Conservation (phyloP, 2,797 vertebrate genomes). For the Chrysolophus pictus region DNA sequence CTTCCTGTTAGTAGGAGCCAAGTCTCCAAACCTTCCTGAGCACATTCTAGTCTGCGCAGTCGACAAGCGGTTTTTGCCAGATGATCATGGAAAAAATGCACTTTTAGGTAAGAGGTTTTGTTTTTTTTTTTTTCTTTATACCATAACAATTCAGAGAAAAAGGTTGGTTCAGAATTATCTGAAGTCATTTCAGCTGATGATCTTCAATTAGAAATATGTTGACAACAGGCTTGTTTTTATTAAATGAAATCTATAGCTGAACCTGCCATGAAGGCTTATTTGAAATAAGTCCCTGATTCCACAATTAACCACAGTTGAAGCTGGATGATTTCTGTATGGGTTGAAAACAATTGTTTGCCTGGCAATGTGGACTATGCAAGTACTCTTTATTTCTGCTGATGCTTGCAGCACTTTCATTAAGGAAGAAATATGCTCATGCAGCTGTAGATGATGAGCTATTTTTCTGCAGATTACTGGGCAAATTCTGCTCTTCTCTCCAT, state of each 20-base stretch:
- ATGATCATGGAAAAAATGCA: conserved; percentile 99
- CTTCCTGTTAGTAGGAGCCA: conserved; percentile 95
- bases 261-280: conserved; percentile 11
- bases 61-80: conserved; percentile 96
- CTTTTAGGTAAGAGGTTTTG: conserved; percentile 93
- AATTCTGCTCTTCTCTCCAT: not conserved
- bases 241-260: not conserved
- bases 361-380: not conserved
- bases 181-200: not conserved
- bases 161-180: conserved; percentile 28
- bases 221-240: conserved; percentile 9
- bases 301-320: not conserved
- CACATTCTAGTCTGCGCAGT: conserved; percentile 96
- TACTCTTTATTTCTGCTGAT: not conserved
- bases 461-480: not conserved
- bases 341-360: not conserved
- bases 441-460: not conserved
- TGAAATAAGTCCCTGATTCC: conserved; percentile 16
- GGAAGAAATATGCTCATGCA: not conserved
- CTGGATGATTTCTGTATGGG: not conserved
- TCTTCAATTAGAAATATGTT: not conserved
- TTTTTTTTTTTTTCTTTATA: not conserved
- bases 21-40: conserved; percentile 93
- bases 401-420: conserved; percentile 14
- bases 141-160: conserved; percentile 6